Percentiles rank a stretch among this genome's conserved stretches.
Evolutionary conservation across 2,888 invertebrate genomes (phyloP).

Genomic region (Choristoneura rosaceana): DNA sequence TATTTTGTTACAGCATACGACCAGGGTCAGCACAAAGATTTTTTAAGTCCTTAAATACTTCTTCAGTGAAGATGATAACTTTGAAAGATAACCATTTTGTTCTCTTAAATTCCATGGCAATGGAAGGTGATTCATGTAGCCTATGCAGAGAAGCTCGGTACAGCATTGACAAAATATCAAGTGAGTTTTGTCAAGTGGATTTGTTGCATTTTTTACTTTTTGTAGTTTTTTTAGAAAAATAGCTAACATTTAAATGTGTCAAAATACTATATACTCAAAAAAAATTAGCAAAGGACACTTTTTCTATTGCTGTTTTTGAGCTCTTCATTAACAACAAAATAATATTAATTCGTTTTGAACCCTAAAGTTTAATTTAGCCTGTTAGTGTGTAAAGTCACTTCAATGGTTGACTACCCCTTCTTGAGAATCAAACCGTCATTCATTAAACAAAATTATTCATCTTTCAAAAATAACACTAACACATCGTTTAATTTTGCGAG

Average conservation of each 20-base stretch:
- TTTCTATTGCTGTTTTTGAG: too few relatives aligned
- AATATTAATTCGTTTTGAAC: too few relatives aligned
- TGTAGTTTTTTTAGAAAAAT: too few relatives aligned
- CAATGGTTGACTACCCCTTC: too few relatives aligned
- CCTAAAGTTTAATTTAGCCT: too few relatives aligned
- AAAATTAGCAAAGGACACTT: too few relatives aligned
- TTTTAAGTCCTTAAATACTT: conserved; percentile 88
- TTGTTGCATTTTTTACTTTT: background rate
- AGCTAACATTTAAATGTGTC: background rate
- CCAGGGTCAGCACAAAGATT: conserved; percentile 89
- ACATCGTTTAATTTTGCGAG: too few relatives aligned
- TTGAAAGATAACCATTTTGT: conserved; percentile 93
- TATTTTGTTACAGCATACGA: conserved; percentile 65
- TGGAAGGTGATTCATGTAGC: conserved; percentile 96
- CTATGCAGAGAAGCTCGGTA: conserved; percentile 92
- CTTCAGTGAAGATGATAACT: conserved; percentile 89
- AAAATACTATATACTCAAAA: background rate
- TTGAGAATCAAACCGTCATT: too few relatives aligned
- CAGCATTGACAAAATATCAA: conserved; percentile 86
- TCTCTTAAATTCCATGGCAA: conserved; percentile 97
- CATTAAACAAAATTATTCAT: too few relatives aligned
- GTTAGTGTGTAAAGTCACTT: too few relatives aligned
- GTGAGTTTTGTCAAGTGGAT: conserved; percentile 68
- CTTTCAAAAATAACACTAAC: too few relatives aligned
- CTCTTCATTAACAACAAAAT: too few relatives aligned